Base-by-base conservation (phyloP, 2,888 invertebrate species). In the Tinea semifulvella region DNA sequence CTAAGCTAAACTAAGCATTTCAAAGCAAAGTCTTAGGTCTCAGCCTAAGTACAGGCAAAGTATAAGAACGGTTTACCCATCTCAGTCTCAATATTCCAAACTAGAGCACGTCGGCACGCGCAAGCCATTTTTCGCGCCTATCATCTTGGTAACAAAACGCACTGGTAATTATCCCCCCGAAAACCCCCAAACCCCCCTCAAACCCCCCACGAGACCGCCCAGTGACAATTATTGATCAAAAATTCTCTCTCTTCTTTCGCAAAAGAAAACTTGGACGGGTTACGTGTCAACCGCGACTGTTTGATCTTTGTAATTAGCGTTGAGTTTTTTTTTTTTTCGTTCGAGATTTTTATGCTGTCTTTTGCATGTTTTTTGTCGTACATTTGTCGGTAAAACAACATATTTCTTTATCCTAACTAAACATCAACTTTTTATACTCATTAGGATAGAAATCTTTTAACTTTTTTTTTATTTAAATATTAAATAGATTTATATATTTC, bases 171-270 rank as follows among this genome's bases (percentile, higher is more conserved):
- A 79, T 77, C 79, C 75, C 74, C 74, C 14, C 22, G 17, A 10
- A 7, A 14, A 58, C 55, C 50, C 54, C 54, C 48, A 51, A 49
- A 50, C 51, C 44, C 48, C 53, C 53, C 52, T 55, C 57, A 48
- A 49, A 50, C 52, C 52, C 52, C 52, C 60, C 60, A 60, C 67
- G 59, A 66, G 64, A 68, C 76, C 79, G 76, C 80, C 80, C 84
- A 84, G 84, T 85, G 85, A 85, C 85, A 85, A 85, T 85, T 85
- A 85, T 85, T 84, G 85, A 85, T 85, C 85, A 84, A 84, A 84
- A 84, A 85, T 84, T 85, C 84, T 84, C 84, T 84, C 84, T 83
- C 80, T 80, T 80, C 80, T 80, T 80, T 80, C 77, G 80, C 79
- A 79, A 80, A 80, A 80, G 80, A 79, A 80, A 80, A 80, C 80